Base-by-base conservation (phyloP, 2,888 invertebrate species). In the Drosophila emarginata region DNA sequence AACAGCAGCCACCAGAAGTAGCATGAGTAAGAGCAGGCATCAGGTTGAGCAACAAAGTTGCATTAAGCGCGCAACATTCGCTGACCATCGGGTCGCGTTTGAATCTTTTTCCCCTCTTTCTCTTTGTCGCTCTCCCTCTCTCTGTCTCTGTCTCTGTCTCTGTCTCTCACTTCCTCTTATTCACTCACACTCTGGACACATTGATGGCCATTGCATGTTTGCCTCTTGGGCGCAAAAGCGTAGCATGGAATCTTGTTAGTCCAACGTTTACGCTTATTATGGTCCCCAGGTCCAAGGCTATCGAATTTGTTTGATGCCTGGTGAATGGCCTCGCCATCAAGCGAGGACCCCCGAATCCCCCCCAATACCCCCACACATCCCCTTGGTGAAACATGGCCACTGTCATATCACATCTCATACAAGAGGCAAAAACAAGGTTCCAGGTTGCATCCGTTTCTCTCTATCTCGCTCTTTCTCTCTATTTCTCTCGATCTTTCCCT, bases 261-360 rank as follows among this genome's bases (percentile, higher is more conserved):
- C 87, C 82, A 88, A 88, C 89, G 88, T 89, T 89, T 82, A 89
- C 88, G 89, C 89, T 89, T 89, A 89, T 88, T 85, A 85, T 85
- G 84, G 54, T 54, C 83, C 61, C 50, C 45, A 78, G 73, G 45
- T 45, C 45, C 84, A 83, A 87, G 77, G 77, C 80, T 83, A 83
- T 87, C 82, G 87, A 83, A 82, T 87, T 83, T 81, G 87, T 87
- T 87, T 87, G 88, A 85, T 82, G 80, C 88, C 85, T 78, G 79
- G 71, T 60, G 56, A 52, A 50, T 54, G 52, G 45, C 18, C 45
- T 6, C 32, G 9, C 32, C 32, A 32, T 32, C 28, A 28, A 28
- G 28, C 23, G 32, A n/a, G n/a, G n/a, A n/a, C n/a, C 37, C 14
- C 23, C 23, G 4, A 2, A 23, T 61, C 12, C 56, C 28, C 11